Conservation (phyloP, 2,888 invertebrate species). For the Cephus nigrinus region DNA sequence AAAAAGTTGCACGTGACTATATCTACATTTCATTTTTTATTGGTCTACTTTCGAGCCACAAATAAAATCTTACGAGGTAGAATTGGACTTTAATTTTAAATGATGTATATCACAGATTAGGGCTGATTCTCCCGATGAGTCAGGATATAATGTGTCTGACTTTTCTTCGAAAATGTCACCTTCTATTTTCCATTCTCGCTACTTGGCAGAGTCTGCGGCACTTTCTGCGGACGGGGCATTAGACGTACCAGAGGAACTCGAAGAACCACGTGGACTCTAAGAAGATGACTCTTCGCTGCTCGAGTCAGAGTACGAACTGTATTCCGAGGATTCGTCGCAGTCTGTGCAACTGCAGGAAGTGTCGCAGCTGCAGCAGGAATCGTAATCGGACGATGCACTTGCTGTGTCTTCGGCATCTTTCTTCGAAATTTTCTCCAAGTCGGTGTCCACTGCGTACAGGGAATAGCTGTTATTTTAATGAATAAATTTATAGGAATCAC, state of each 20-base stretch:
- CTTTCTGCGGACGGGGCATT: background rate
- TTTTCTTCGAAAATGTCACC: background rate
- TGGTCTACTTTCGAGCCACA: background rate
- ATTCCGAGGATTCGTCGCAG: constrained; percentile 18
- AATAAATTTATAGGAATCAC: background rate
- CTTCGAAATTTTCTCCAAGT: background rate
- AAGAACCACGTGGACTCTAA: background rate
- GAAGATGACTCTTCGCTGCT: background rate
- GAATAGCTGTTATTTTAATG: background rate
- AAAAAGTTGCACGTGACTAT: background rate
- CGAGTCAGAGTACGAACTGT: constrained; percentile 14
- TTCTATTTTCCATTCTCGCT: background rate
- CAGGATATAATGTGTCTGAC: background rate
- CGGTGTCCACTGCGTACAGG: background rate
- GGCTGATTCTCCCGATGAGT: background rate
- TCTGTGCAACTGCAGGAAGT: background rate
- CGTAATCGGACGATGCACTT: background rate
- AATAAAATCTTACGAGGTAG: background rate
- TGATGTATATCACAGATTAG: background rate
- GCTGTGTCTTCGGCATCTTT: background rate
- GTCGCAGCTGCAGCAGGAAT: background rate
- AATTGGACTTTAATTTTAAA: background rate
- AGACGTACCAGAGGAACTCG: background rate
- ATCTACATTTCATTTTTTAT: background rate
- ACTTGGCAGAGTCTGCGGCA: background rate